A percentile compares a stretch with the other conserved stretches of the same genome.
These are phyloP conservation scores for Phaonia tiefii DNA, from an alignment of 2,888 invertebrate genomes.

Conservation along the genomic window DNA sequence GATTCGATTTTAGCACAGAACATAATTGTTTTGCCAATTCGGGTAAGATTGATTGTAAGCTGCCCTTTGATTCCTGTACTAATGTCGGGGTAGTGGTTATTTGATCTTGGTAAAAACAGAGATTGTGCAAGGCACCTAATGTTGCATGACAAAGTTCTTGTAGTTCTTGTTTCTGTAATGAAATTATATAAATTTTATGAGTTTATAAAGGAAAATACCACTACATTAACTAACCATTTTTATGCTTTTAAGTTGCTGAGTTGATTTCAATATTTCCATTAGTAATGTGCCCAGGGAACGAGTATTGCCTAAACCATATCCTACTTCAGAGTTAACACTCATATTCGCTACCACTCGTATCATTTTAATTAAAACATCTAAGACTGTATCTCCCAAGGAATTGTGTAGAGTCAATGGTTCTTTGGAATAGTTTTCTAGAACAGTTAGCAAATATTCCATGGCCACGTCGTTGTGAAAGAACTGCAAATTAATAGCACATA, in stretches of 20 bases:
- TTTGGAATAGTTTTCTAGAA: constrained; percentile 82
- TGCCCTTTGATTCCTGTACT: constrained; percentile 70
- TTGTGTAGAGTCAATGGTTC: constrained; percentile 80
- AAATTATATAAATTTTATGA: constrained; percentile 4
- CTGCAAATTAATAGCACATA: constrained; percentile 74
- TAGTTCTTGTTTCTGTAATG: constrained; percentile 80
- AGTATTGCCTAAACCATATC: constrained; percentile 83
- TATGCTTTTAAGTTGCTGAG: constrained; percentile 66
- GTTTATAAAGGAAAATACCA: constrained; percentile 7
- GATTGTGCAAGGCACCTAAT: constrained; percentile 91
- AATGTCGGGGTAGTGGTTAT: constrained; percentile 78
- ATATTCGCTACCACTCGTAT: constrained; percentile 92
- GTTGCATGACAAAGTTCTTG: constrained; percentile 90
- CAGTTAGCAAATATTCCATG: constrained; percentile 81
- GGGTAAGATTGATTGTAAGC: constrained; percentile 75
- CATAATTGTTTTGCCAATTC: constrained; percentile 75
- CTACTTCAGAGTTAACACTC: constrained; percentile 89
- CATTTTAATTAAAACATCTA: constrained; percentile 80
- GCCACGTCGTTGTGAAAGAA: constrained; percentile 83
- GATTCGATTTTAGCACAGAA: constrained; percentile 71
- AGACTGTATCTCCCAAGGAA: constrained; percentile 78
- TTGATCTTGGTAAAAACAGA: constrained; percentile 87
- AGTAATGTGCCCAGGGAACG: constrained; percentile 80
- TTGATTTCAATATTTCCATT: constrained; percentile 73
- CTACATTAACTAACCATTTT: constrained; percentile 67